Evolutionary conservation across 2,888 invertebrate species (phyloP).

Genomic region (Euclidia mi): DNA sequence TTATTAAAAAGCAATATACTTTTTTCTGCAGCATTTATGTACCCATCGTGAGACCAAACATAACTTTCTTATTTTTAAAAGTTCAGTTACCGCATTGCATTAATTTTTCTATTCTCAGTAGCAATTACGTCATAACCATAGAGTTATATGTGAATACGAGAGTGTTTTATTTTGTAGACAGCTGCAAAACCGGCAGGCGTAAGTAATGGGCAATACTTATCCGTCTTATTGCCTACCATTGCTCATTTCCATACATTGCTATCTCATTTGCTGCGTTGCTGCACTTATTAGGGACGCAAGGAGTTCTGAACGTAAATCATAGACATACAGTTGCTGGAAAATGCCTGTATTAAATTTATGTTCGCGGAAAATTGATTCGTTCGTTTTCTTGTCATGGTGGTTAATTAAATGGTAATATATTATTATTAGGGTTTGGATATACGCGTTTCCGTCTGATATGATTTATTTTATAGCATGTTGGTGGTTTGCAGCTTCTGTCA

Average conservation of each 20-base stretch:
- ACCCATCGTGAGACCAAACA: too few species aligned
- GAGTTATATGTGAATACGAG: not conserved
- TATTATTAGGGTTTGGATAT: too few species aligned
- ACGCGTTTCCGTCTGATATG: too few species aligned
- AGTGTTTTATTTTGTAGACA: conserved; percentile 19
- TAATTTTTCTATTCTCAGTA: not conserved
- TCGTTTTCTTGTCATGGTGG: not conserved
- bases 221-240: conserved; percentile 36
- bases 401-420: too few species aligned
- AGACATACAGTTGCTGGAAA: conserved; percentile 40
- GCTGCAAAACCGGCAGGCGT: conserved; percentile 40
- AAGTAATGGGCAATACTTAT: conserved; percentile 46
- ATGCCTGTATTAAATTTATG: conserved; percentile 28
- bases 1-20: too few species aligned
- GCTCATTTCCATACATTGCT: conserved; percentile 52
- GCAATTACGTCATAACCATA: not conserved
- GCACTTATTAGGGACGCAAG: conserved; percentile 40
- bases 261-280: conserved; percentile 53
- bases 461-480: too few species aligned
- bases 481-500: too few species aligned
- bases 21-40: too few species aligned
- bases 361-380: conserved; percentile 7
- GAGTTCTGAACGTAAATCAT: conserved; percentile 49
- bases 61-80: too few species aligned
- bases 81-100: not conserved